Base-by-base conservation (phyloP, 35 echinoderm and acorn worm species). In the Chiridota heheva region DNA sequence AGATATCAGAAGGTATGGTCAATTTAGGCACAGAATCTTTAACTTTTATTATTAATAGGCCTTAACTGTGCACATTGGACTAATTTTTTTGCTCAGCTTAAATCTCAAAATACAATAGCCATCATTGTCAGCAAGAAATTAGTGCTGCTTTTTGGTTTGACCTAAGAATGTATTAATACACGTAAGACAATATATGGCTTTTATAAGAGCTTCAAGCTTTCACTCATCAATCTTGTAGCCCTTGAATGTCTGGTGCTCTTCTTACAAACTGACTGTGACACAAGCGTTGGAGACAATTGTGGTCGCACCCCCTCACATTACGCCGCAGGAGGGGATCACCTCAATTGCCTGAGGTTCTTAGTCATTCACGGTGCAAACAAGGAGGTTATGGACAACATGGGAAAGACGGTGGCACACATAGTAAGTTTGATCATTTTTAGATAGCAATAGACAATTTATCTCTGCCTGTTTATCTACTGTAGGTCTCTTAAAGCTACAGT, bases 241-340 rank as follows among this genome's bases (percentile, higher is more conserved):
- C 48, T 97, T n/a, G 93, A 97, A 59, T 88, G 93, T 47, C 57
- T 97, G 56, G 72, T 97, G 57, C 41, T 91, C 8, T 88, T 97
- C n/a, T 39, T 89, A 15, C 88, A 97, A 59, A 78, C 63, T 46
- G 84, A 97, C 48, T 97, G 88, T 78, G 88, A 91, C 64, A 91
- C 63, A 3, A 80, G 68, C 1, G 77, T 67, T 5, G 62, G 43
- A 27, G 93, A 97, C 67, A 41, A 58, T 32, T 47, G 35, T 18
- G 93, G 93, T 12, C 62, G 70, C 22, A 90, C 78, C 1, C 83
- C 93, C 0, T 88, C 86, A 15, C 93, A 97, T 65, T 82, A 87
- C 76, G 83, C 88, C 7, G 88, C 93, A 3, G 84, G 67, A 34
- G 60, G 90, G 38, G 67, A 97, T 40, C 93, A 91, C 64, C 58